These are phyloP conservation scores for Blastobasis adustella DNA, from an alignment of 2,888 invertebrate genomes.

Conservation along the genomic window DNA sequence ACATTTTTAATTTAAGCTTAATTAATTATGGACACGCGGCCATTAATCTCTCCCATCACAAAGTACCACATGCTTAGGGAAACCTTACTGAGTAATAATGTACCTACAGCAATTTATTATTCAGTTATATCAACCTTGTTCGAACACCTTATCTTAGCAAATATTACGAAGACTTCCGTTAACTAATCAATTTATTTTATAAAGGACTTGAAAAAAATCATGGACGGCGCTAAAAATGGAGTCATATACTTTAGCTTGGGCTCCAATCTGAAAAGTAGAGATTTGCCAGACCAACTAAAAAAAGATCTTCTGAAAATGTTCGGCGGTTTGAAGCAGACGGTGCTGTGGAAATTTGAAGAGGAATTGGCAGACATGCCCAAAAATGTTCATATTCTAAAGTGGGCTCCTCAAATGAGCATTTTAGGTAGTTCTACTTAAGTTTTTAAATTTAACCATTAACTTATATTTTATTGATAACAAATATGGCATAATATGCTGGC, in stretches of 20 bases:
- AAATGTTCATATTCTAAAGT: constrained; percentile 43
- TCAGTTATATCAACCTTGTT: no score
- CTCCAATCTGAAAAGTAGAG: constrained; percentile 35
- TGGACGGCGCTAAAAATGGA: constrained; percentile 41
- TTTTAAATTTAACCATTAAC: no score
- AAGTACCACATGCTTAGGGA: no score
- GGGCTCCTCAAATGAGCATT: constrained; percentile 43
- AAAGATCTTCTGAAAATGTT: constrained; percentile 37
- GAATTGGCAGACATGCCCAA: constrained; percentile 26
- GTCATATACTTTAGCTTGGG: constrained; percentile 56
- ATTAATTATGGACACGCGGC: no score
- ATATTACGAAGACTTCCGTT: no score
- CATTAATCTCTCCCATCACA: no score
- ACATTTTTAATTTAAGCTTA: no score
- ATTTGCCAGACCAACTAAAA: constrained; percentile 29
- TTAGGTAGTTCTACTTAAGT: constrained; percentile 15
- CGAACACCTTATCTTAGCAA: no score
- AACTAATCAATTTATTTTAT: constrained; percentile 1
- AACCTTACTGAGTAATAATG: no score
- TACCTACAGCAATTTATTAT: no score
- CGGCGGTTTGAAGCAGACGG: constrained; percentile 40
- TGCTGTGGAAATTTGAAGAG: constrained; percentile 54
- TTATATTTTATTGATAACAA: no score
- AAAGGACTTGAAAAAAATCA: constrained; percentile 36
- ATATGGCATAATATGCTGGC: no score